Base-by-base conservation (phyloP, 2,888 invertebrate genomes). In the Eudemis profundana region DNA sequence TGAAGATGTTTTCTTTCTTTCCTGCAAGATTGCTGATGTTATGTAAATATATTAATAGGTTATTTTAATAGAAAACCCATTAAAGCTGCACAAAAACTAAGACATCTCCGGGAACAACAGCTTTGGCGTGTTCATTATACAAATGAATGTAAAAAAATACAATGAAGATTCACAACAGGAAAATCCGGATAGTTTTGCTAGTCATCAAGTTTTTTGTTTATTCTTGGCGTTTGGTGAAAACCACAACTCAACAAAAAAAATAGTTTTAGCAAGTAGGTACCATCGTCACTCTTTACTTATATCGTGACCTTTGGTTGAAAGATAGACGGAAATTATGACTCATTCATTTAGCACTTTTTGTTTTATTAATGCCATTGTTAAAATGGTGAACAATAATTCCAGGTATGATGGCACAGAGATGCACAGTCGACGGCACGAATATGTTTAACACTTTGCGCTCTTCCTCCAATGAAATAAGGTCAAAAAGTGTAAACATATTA, bases 61-160 rank as follows among this genome's bases (percentile, higher is more conserved):
- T 33, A 33, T 33, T 51, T 33, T 7, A 3, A 19, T 4, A 51
- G 4, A 15, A 23, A 19, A 40, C n/a, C 38, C 38, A 54, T 54
- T 54, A 44, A 17, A 56, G 27, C 27, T 23, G 23, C 2, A 27
- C 27, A 40, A 23, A 42, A 54, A 36, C 44, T 4, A 56, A 44
- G 12, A 56, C 27, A 29, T 17, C 42, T 29, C 29, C 19, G 3
- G 15, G 54, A 15, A 56, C n/a, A 36, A 51, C 49, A 14, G 38
- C 56, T 56, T 56, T 44, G 12, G 44, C 42, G 17, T 44, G 42
- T 17, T 19, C 27, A 38, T 54, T 62, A 62, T 36, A 21, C 38
- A 64, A 50, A 29, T 50, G 36, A 56, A 38, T 44, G 36, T 40
- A 64, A 64, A 64, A 56, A 62, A 50, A 51, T 36, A 50, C 57